Evolutionary conservation across 2,888 invertebrate genomes (phyloP).

Genomic region (Palloptera scutellata): DNA sequence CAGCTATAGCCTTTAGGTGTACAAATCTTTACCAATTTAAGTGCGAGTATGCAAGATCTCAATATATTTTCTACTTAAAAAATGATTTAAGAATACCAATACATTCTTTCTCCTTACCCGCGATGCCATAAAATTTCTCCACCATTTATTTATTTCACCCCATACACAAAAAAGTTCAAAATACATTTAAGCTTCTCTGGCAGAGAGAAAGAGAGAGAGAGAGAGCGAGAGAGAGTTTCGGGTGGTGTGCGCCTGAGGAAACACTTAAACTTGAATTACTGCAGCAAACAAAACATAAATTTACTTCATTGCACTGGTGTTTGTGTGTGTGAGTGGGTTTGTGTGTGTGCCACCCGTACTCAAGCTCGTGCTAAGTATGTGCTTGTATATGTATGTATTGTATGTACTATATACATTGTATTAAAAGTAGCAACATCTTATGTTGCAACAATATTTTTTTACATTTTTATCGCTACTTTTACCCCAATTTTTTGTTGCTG

Average conservation of each 20-base stretch:
- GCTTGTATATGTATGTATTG: not conserved
- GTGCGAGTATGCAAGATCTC: no score
- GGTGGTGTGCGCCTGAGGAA: not conserved
- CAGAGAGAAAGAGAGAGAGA: not conserved
- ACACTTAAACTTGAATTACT: not conserved
- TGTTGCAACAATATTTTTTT: no score
- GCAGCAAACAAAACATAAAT: conserved; percentile 35
- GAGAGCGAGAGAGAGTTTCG: not conserved
- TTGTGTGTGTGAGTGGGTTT: conserved; percentile 20
- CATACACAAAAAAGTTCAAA: not conserved
- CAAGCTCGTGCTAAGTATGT: not conserved
- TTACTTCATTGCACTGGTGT: conserved; percentile 21
- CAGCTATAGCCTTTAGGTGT: no score
- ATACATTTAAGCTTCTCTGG: not conserved
- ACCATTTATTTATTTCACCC: no score
- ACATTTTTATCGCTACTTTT: no score
- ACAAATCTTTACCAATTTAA: no score
- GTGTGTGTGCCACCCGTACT: not conserved
- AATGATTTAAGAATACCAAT: no score
- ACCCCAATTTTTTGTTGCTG: no score
- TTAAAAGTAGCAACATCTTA: not conserved
- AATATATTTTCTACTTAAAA: no score
- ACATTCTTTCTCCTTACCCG: no score
- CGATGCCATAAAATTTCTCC: no score
- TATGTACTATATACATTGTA: not conserved